Percentiles rank a stretch among this genome's conserved stretches.
phyloP scores from a whole-genome alignment of 1,140 invertebrate species.

The Ganaspis sp. region DNA sequence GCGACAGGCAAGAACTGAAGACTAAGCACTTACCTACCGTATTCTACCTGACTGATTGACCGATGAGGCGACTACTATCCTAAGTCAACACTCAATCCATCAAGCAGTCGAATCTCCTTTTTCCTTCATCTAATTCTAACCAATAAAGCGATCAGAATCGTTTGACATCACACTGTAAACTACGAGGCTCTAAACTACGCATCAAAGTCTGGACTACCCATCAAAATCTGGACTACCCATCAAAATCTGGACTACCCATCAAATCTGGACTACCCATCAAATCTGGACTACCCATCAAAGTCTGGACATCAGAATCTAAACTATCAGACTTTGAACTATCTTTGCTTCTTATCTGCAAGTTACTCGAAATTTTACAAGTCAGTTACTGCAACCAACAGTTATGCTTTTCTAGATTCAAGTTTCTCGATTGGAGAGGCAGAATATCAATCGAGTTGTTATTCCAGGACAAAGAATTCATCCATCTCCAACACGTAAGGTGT shows the following conservation, averaged over 20 bases:
- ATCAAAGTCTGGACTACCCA: no score
- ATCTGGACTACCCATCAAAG: no score
- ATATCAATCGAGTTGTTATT: neutral
- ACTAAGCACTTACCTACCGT: conserved; percentile 67
- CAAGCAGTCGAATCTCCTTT: conserved; percentile 64
- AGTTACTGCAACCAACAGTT: neutral
- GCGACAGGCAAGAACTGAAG: conserved; percentile 64
- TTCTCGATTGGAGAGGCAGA: neutral
- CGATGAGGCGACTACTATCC: conserved; percentile 76
- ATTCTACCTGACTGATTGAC: conserved; percentile 76
- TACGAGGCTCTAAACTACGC: no score
- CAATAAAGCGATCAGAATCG: conserved; percentile 13
- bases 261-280: no score
- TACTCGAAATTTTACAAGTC: conserved; percentile 8
- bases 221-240: no score
- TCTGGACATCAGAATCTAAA: no score
- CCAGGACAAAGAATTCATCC: neutral
- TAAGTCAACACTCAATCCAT: conserved; percentile 77
- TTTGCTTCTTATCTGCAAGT: neutral
- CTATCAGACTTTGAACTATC: neutral
- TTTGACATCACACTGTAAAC: neutral
- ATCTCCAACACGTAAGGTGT: conserved; percentile 3
- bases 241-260: no score
- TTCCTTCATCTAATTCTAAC: conserved; percentile 40
- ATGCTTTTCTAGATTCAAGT: conserved; percentile 24